Evolutionary conservation across 2,113 vertebrate genomes (phyloP), one percentile per base, ranked within the genome.

Genomic region (Pelodiscus sinensis): DNA sequence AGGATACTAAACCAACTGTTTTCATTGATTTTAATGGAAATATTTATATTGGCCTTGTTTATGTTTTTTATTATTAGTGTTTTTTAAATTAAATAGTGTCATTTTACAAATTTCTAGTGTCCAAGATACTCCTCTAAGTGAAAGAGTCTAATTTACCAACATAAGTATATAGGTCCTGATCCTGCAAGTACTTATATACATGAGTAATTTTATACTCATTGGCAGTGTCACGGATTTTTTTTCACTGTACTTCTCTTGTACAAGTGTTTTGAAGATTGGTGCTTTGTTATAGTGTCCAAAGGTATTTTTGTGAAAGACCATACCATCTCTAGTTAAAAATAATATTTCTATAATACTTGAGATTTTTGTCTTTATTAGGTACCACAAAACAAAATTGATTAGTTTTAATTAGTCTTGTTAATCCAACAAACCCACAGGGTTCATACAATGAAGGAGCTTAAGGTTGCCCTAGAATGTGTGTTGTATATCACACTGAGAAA

Each of bases 111-210:
- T 31, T 16, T 68, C 65, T 35, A 68, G 16, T 8, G 16, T 15
- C 16, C 65, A 18, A 10, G 31, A 35, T 68, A 31, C 65, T 19
- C 31, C 65, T n/a, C 15, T 8, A 31, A 68, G 31, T 68, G 6
- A 65, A 62, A 65, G 8, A 65, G 62, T 65, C 31, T 68, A 68
- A n/a, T 68, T 62, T 62, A 62, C 6, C 60, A 68, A n/a, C 31
- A 68, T n/a, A 15, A 15, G 62, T 38, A 16, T 75, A 62, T 90
- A 73, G 62, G 24, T 24, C 10, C 11, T 77, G 55, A 50, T 21
- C 18, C 18, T 68, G 14, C 1, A 7, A 51, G 22, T 84, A 24
- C 0, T 0, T 78, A 78, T 51, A 11, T 14, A 27, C 13, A 51
- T 51, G 75, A 27, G 29, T 77, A 50, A 51, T 7, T 51, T 75